Base-by-base conservation (phyloP, 1,140 invertebrate genomes). In the Temnothorax curvispinosus region DNA sequence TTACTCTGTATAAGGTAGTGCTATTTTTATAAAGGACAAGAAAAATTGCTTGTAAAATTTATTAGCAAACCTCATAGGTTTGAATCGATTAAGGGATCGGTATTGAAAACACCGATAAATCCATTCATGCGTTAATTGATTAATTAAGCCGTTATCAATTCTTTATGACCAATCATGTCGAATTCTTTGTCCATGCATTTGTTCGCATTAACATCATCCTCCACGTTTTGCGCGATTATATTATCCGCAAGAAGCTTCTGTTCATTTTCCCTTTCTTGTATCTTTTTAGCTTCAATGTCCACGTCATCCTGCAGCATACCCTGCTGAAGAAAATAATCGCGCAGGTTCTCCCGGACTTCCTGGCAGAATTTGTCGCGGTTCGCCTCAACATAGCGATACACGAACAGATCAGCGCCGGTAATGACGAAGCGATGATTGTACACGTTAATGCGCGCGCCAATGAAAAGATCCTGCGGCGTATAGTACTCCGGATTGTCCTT, bases 341-440 rank as follows among this genome's bases (percentile, higher is more conserved):
- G 94, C 38, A 97, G 95, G 89, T 96, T 97, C 74, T 97, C 95
- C 11, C 96, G 96, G 2, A 97, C 94, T 81, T 97, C 95, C 32
- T 95, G 95, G 7, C 96, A 94, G 93, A 97, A 97, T 92, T 97
- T 97, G 2, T 97, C 96, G 1, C 96, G 95, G 93, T 97, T 97
- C n/a, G 96, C 96, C 89, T 96, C 95, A 95, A 97, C 97, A 89
- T 97, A 97, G 15, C 96, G 95, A 91, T 97, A 97, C 1, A 97
- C 97, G 89, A 96, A 97, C 11, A 97, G 92, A 93, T 97, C 97
- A 38, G 96, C 96, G 0, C 97, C 97, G 18, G 95, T 96, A 56
- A 97, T 96, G 58, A 96, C 95, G 92, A 98, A 97, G 18, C 96
- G 95, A 92, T 97, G 97, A 88, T 96, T 96, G 92, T 97, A 97